Conservation (phyloP, 1,140 invertebrate genomes). For the Cotesia vestalis region DNA sequence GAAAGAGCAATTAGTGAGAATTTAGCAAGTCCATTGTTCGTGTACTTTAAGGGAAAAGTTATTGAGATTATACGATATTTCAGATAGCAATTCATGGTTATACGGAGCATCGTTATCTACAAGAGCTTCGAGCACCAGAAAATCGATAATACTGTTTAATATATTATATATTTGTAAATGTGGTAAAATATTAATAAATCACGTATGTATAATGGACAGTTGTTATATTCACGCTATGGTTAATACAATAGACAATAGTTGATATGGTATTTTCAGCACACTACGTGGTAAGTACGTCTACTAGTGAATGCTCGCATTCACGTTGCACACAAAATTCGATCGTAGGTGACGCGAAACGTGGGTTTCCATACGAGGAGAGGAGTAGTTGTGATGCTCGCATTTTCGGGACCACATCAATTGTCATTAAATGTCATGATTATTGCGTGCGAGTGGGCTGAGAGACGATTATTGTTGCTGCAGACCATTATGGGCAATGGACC, state of each 20-base stretch:
- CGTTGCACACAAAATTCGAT: slow-evolving; percentile 4
- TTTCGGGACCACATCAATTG: slow-evolving; percentile 61
- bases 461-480: slow-evolving; percentile 59
- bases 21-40: slow-evolving; percentile 5
- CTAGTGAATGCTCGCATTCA: too few relatives aligned
- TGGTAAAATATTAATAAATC: slow-evolving; percentile 49
- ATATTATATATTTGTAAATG: background rate
- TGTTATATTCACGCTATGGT: slow-evolving; percentile 16
- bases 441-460: slow-evolving; percentile 44
- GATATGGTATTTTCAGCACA: background rate
- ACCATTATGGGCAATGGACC: slow-evolving; percentile 49
- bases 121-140: background rate
- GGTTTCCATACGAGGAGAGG: slow-evolving; percentile 24
- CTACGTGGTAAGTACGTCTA: too few relatives aligned
- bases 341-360: slow-evolving; percentile 39
- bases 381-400: slow-evolving; percentile 48
- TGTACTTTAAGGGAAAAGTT: slow-evolving; percentile 26
- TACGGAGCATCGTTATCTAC: slow-evolving; percentile 26
- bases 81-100: slow-evolving; percentile 25
- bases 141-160: background rate
- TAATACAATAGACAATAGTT: slow-evolving; percentile 39
- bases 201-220: slow-evolving; percentile 32
- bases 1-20: slow-evolving; percentile 30
- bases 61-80: slow-evolving; percentile 22
- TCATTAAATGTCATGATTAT: slow-evolving; percentile 65